These are phyloP conservation scores for Etheostoma spectabile DNA, from an alignment of 2,113 vertebrate genomes.

Conservation along the genomic window DNA sequence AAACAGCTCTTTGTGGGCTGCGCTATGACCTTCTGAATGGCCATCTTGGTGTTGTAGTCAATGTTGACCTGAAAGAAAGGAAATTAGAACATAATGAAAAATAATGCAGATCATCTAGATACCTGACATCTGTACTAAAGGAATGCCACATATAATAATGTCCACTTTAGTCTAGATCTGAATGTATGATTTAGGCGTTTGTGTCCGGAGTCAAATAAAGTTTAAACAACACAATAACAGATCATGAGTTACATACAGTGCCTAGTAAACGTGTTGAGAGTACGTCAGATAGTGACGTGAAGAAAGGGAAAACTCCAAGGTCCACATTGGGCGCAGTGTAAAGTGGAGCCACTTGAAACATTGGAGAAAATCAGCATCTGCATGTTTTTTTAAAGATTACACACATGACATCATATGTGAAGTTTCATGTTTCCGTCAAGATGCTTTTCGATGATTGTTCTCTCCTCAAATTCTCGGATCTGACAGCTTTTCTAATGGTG, in stretches of 20 bases:
- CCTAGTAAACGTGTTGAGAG: not conserved
- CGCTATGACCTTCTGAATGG: conserved; percentile 86
- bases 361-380: conserved; percentile 2
- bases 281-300: not conserved
- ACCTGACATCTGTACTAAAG: not conserved
- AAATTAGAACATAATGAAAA: not conserved
- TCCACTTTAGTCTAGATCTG: not conserved
- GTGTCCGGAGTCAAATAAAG: not conserved
- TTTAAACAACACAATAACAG: not conserved
- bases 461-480: not conserved
- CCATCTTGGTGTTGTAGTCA: conserved; percentile 89
- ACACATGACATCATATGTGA: not conserved
- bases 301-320: conserved; percentile 12
- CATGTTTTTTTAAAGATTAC: not conserved
- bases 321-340: not conserved
- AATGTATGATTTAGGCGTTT: not conserved
- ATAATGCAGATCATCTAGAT: not conserved
- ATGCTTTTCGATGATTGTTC: not conserved
- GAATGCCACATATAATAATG: not conserved
- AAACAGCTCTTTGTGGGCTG: conserved; percentile 87
- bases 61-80: conserved; percentile 89
- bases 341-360: conserved; percentile 10
- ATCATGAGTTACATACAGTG: not conserved
- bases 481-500: not conserved
- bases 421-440: not conserved